Base-by-base conservation (phyloP, 1,140 invertebrate genomes). In the Wasmannia auropunctata region DNA sequence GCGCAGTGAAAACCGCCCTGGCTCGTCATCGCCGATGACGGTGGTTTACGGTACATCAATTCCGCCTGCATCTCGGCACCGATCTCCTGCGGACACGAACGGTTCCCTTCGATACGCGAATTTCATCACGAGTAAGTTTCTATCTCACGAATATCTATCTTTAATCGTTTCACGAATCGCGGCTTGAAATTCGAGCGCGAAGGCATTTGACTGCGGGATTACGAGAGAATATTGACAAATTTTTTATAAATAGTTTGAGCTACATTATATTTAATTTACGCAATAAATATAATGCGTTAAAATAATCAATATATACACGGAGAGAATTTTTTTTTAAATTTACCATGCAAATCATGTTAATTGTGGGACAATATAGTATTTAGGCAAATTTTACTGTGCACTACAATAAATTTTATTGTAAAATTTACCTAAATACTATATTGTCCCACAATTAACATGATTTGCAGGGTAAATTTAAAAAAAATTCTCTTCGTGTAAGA, bases 1-100 rank as follows among this genome's bases (percentile, higher is more conserved):
- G 49, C 14, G 31, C 63, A 83, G 74, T 92, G 90, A 75, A 88
- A 89, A 70, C 65, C 60, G 2, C 49, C 54, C 60, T 84, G 86
- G 11, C 67, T 56, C 40, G 76, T 86, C 89, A 91, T 74, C 60
- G 89, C 43, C 62, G 86, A 67, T 1, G 85, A 85, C 62, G 86
- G 63, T 1, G 85, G 86, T 86, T 95, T 95, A 19, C 93, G 91
- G 79, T 94, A 94, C 85, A 95, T 92, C 86, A 95, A 74, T 72
- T 95, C 94, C 69, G 94, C 89, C 91, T 95, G 94, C 94, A 95
- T 95, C 72, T 31, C 63, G 75, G 19, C n/a, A 31, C 0, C 11
- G 34, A 43, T 81, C 6, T 11, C 28, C 51, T 58, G 40, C 19
- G 51, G 56, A 74, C 51, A 81, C 28, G 31, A 81, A 31, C n/a